Percentiles rank a stretch among this genome's conserved stretches.
Evolutionary conservation across 2,113 vertebrate species (phyloP).

Genomic region (Macaca fascicularis): T2T-MFA8v1.1 NC_088378.1:132198501-132199000

Average conservation of each 20-base stretch:
- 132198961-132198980: slow-evolving; percentile 36
- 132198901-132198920: background rate
- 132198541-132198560: background rate
- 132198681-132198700: slow-evolving; percentile 44
- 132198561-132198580: slow-evolving; percentile 30
- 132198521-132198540: background rate
- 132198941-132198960: background rate
- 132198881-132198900: slow-evolving; percentile 46
- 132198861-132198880: background rate
- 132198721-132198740: slow-evolving; percentile 46
- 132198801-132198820: slow-evolving; percentile 58
- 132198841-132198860: slow-evolving; percentile 68
- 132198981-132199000: slow-evolving; percentile 44
- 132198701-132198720: background rate
- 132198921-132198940: slow-evolving; percentile 13
- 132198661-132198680: background rate
- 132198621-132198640: slow-evolving; percentile 4
- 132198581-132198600: background rate
- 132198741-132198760: slow-evolving; percentile 45
- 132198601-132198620: background rate
- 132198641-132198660: background rate
- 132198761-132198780: background rate
- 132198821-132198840: slow-evolving; percentile 41
- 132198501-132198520: background rate
- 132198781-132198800: background rate